Evolutionary conservation across 2,888 invertebrate genomes (phyloP), one percentile per base, ranked within the genome.

Genomic region (Cerceris ruficornis): DNA sequence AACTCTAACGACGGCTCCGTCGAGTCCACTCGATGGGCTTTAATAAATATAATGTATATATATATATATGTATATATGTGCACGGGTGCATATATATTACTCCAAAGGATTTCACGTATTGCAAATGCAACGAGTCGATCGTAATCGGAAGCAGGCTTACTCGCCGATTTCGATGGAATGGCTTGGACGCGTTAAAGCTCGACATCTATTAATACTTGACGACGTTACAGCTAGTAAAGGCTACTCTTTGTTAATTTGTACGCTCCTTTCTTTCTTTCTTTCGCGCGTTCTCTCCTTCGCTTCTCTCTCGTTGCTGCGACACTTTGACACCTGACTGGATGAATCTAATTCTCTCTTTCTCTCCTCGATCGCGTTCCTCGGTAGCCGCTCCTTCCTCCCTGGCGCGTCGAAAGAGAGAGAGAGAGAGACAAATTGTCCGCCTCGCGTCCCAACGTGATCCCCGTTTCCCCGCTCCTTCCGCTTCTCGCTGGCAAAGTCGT

Each of bases 121-220:
- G 54, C 70, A 9, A 50, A n/a, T 9, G 69, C 49, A 64, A 75
- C 55, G 54, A 28, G 73, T 74, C 69, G 46, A 61, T 46, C 9
- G 11, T 42, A 11, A 13, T 17, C 68, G 62, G 49, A 57, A 55
- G 52, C 66, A 15, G 43, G 46, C 52, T 69, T 64, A 55, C 50
- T 41, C 54, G 41, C 14, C 55, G 46, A 42, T 14, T 42, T 11
- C 59, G 28, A 28, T 28, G 28, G 28, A 28, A 28, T 28, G 28
- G 28, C 28, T 28, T 28, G 4, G 28, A 28, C 28, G 28, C 8
- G 17, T 54, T 17, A 54, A 14, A 7, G 0, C 39, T 28, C 28
- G 28, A 28, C 28, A 28, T 28, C 4, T 28, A 28, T 28, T 28
- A 28, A 28, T 28, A 28, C 28, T n/a, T 55, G 46, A 28, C 49